Evolutionary conservation across 2,797 vertebrate species (phyloP), one percentile per base, ranked within the genome.

Genomic region (Myripristis murdjan): DNA sequence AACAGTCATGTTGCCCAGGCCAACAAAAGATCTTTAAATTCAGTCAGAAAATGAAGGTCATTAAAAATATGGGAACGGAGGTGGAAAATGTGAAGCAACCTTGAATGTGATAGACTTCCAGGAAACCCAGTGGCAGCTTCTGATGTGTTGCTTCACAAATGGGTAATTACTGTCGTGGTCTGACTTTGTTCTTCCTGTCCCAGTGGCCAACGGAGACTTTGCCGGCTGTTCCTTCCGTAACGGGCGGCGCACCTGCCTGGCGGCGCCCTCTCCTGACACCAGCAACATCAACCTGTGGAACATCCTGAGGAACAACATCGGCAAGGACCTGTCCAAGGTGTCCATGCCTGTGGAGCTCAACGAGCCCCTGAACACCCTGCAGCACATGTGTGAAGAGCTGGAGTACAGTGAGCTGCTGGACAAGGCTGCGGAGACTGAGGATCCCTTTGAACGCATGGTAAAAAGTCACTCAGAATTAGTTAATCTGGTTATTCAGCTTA

Each of bases 251-350:
- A 95, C 89, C 12, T 97, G 95, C 89, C 95, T 99, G 76, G 94
- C 97, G 8, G 95, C 96, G 39, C 97, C 98, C 3, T 97, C 96
- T 63, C 98, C 98, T 0, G 97, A 99, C 89, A 97, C 95, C 87
- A 97, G 96, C 95, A 99, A 98, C 92, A 98, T 99, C 90, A 99
- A 99, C 92, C 93, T 99, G 77, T 99, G 98, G 98, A 99, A 99
- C 94, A 99, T 99, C 93, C 90, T 99, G 90, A 96, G 97, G 69
- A 99, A 99, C 93, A 99, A 99, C 92, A 99, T 99, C 20, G 98
- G 98, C 57, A 99, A 99, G 88, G 98, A 99, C 83, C 91, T 99
- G 77, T 99, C 98, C 73, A 99, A 99, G 93, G 98, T 99, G 81
- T 98, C 98, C 49, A 99, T 99, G 98, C 98, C 98, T 0, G 98